Evolutionary conservation across 2,797 vertebrate species (phyloP).

Genomic region (Naso thynnoides): DNA sequence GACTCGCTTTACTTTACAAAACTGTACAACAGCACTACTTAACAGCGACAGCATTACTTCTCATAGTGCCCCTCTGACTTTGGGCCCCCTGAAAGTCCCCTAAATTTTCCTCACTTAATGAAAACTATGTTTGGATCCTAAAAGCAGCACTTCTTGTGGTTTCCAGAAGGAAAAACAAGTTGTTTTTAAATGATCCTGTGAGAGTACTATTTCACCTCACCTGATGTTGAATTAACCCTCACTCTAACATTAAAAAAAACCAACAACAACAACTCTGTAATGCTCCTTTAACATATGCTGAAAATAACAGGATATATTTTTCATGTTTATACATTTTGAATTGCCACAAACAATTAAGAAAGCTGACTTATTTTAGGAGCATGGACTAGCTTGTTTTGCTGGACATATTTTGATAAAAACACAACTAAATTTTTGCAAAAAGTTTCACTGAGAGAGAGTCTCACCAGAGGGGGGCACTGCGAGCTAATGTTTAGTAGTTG

Average conservation of each 20-base stretch:
- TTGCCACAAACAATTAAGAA: constrained; percentile 1
- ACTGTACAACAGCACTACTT: constrained; percentile 1
- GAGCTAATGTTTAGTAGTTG: constrained; percentile 7
- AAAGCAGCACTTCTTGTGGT: constrained; percentile 3
- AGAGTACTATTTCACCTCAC: neutral
- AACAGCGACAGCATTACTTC: too few relatives aligned
- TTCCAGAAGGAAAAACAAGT: neutral
- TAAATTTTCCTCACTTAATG: neutral
- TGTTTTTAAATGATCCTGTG: neutral
- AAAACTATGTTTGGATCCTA: constrained; percentile 14
- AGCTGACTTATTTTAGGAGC: neutral
- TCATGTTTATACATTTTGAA: neutral
- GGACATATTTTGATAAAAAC: constrained; percentile 17
- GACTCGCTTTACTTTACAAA: constrained; percentile 15
- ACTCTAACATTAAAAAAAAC: neutral
- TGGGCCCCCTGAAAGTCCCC: constrained; percentile 14
- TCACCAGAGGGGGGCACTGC: constrained; percentile 52
- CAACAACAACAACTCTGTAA: neutral
- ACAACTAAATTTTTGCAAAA: neutral
- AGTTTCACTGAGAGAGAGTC: neutral
- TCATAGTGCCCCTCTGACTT: constrained; percentile 1
- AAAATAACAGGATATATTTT: constrained; percentile 11
- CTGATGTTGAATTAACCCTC: constrained; percentile 1
- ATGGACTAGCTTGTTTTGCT: neutral
- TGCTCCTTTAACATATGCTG: neutral